Percentiles rank a stretch among this genome's conserved stretches.
These are phyloP conservation scores for Strix uralensis DNA, from an alignment of 2,113 vertebrate species.

Conservation along the genomic window DNA sequence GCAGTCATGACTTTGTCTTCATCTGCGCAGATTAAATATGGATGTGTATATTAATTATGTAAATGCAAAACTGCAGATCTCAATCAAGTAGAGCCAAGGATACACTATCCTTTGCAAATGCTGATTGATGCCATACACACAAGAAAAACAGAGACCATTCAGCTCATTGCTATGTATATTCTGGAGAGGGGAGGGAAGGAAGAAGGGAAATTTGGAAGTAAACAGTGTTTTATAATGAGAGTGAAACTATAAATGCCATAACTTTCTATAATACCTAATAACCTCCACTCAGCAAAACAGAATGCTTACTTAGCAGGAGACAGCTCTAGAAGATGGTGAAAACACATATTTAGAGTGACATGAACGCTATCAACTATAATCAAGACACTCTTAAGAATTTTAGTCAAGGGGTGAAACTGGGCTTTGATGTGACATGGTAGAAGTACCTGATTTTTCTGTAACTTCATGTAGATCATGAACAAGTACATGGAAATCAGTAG, in stretches of 20 bases:
- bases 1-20: constrained; percentile 40
- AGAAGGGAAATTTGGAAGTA: constrained; percentile 30
- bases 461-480: not conserved
- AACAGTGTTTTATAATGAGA: constrained; percentile 17
- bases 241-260: not conserved
- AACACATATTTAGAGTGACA: not conserved
- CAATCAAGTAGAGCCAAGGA: constrained; percentile 49
- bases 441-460: not conserved
- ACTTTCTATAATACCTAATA: constrained; percentile 10
- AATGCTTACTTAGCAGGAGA: constrained; percentile 9
- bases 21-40: constrained; percentile 60
- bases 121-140: not conserved
- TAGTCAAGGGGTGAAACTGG: not conserved
- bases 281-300: constrained; percentile 22
- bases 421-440: not conserved
- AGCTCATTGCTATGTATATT: constrained; percentile 12
- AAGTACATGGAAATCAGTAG: not conserved
- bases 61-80: constrained; percentile 32
- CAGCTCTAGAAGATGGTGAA: not conserved
- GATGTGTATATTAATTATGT: constrained; percentile 57
- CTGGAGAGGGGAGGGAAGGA: constrained; percentile 28
- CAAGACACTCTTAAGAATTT: not conserved
- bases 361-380: not conserved
- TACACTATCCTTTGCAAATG: constrained; percentile 40
- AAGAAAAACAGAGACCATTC: not conserved